Conservation (phyloP, 2,797 vertebrate genomes). For the Micrastur ruficollis region DNA sequence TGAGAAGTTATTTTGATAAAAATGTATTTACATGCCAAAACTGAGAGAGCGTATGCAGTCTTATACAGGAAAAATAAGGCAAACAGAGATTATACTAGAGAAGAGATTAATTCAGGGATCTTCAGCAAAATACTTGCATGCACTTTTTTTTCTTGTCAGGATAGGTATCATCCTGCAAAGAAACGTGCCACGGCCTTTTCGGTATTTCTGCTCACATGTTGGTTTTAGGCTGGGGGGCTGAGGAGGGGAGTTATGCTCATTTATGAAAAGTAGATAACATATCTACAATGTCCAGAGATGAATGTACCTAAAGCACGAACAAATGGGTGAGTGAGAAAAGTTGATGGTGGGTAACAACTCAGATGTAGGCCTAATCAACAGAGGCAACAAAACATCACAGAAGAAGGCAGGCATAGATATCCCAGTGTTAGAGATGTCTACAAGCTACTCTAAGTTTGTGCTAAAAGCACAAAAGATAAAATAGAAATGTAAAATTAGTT, state of each 20-base stretch:
- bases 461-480: neutral
- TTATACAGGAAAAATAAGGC: neutral
- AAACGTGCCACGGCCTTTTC: neutral
- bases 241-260: neutral
- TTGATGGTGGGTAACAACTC: neutral
- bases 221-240: neutral
- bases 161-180: neutral
- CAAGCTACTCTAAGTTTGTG: neutral
- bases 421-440: neutral
- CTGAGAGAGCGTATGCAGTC: fast-evolving
- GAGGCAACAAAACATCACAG: neutral
- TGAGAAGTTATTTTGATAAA: neutral
- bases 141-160: neutral
- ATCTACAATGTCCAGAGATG: neutral
- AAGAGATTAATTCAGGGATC: neutral
- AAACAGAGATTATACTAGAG: neutral
- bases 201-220: neutral
- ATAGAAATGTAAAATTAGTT: constrained; percentile 10
- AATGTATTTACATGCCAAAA: neutral
- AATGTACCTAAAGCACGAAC: neutral
- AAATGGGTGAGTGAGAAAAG: neutral
- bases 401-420: neutral
- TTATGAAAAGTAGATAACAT: neutral
- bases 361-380: neutral
- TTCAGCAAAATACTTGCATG: neutral